Evolutionary conservation across 2,888 invertebrate genomes (phyloP).

Genomic region (Gryllus longicercus): DNA sequence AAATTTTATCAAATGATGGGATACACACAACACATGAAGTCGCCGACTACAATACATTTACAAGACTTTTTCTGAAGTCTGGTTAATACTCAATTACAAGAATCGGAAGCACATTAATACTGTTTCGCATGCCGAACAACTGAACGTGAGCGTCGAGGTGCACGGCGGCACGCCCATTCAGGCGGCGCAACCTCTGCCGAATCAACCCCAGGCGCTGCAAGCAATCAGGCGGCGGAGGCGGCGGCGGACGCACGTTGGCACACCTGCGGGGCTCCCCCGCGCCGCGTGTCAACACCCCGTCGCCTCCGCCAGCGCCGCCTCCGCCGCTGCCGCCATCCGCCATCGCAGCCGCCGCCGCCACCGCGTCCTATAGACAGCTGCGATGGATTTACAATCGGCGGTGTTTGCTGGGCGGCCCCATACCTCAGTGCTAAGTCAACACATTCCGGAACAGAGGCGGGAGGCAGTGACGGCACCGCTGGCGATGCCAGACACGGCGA

Average conservation of each 20-base stretch:
- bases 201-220: background rate
- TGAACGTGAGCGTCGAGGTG: too few relatives aligned
- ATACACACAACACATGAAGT: too few relatives aligned
- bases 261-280: background rate
- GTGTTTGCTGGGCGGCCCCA: background rate
- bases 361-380: background rate
- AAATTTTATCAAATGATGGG: too few relatives aligned
- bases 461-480: too few relatives aligned
- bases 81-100: too few relatives aligned
- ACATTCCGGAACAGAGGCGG: background rate
- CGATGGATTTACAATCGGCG: conserved; percentile 9
- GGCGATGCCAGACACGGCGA: too few relatives aligned
- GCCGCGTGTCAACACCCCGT: background rate
- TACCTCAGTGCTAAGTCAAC: background rate
- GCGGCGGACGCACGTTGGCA: background rate
- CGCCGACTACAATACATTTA: too few relatives aligned
- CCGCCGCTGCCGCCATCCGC: background rate
- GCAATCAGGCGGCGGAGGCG: background rate
- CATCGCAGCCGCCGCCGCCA: background rate
- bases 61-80: too few relatives aligned
- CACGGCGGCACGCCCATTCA: too few relatives aligned
- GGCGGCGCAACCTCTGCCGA: too few relatives aligned
- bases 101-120: too few relatives aligned
- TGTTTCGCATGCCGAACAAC: too few relatives aligned
- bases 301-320: background rate